These are phyloP conservation scores for Rhizomys pruinosus DNA, from an alignment of 2,113 vertebrate genomes.

Conservation along the genomic window DNA sequence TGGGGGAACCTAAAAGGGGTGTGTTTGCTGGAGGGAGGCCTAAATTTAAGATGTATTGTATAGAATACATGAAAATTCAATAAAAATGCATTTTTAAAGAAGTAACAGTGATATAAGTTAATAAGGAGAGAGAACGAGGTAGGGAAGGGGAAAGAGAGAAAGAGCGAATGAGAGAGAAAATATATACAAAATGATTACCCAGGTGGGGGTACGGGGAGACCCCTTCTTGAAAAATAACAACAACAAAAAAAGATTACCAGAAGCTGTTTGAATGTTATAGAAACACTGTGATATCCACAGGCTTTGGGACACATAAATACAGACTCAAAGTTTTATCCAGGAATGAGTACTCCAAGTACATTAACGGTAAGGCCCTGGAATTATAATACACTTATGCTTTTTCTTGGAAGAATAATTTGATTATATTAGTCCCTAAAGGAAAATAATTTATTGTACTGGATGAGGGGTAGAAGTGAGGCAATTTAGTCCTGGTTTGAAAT, in stretches of 20 bases:
- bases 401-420: neutral
- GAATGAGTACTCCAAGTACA: neutral
- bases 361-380: neutral
- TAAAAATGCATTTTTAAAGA: no score
- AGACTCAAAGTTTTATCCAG: neutral
- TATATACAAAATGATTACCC: no score
- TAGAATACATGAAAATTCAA: no score
- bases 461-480: no score
- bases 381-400: neutral
- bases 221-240: no score
- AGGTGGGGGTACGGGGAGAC: no score
- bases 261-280: neutral
- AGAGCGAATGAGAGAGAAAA: no score
- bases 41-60: no score
- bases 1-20: no score
- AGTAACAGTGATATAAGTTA: no score
- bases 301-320: neutral
- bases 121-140: no score
- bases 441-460: neutral
- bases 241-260: neutral
- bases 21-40: no score
- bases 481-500: neutral
- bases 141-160: neutral
- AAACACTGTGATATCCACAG: neutral
- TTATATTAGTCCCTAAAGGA: neutral